Evolutionary conservation across 2,113 vertebrate species (phyloP), one percentile per base, ranked within the genome.

Genomic region (Geococcyx californianus): DNA sequence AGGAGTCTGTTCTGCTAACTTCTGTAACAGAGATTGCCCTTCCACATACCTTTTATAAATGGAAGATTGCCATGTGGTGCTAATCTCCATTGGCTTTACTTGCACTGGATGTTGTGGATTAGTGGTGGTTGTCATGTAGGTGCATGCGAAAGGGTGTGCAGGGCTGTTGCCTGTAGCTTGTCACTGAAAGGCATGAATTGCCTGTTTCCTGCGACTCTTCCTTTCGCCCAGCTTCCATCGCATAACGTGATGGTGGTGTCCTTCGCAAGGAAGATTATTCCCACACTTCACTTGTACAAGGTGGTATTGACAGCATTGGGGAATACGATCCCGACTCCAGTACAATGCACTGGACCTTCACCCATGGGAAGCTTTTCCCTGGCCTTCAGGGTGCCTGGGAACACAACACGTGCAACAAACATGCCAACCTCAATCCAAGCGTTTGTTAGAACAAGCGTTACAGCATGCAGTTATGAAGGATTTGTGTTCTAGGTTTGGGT

Each of bases 381-480:
- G 36, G 33, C 69, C 69, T 36, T 19, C 31, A 8, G 54, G 31
- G 28, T 26, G 25, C 6, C 64, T 19, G 73, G 73, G 42, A 28
- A 11, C 56, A 28, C 15, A 8, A 13, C 12, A 12, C 6, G 38
- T 34, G 52, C 52, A 36, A 13, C 42, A 26, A 9, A 8, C 19
- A 2, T 8, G 13, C 81, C 29, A 12, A 0, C 51, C 42, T 17
- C 6, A 1, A 19, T 18, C n/a, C 33, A 8, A 10, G 52, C 2
- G 13, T 52, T 33, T 8, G 36, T 14, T 23, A 45, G 18, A 56
- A 19, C 5, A 21, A 60, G 16, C 21, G 2, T 17, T 20, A 1
- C 4, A 25, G 13, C 2, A 1, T 28, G 20, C 2, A 9, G 2
- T 40, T 36, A 11, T 18, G 17, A 26, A 40, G 55, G 15, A 3